These are phyloP conservation scores for Periophthalmus modestus DNA, from an alignment of 2,113 vertebrate genomes.

Conservation along the genomic window DNA sequence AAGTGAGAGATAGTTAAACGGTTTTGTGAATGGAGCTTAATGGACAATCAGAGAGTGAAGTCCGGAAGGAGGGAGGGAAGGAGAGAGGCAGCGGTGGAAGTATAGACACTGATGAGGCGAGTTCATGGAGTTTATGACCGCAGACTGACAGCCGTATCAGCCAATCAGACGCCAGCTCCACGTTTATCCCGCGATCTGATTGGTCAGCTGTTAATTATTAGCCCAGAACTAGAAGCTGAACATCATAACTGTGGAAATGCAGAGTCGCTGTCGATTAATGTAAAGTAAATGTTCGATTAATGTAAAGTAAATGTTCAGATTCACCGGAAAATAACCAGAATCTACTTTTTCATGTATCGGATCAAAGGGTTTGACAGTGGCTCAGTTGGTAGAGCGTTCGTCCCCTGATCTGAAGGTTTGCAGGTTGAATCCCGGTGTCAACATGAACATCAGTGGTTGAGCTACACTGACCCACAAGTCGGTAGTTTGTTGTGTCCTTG, in stretches of 20 bases:
- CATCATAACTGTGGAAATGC: too few species aligned
- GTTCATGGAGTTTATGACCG: constrained; percentile 56
- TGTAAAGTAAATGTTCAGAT: not conserved
- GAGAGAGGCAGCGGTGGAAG: not conserved
- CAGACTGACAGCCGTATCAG: not conserved
- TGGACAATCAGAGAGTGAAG: constrained; percentile 18
- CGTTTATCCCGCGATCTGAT: constrained; percentile 35
- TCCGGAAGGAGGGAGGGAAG: not conserved
- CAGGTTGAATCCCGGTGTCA: too few species aligned
- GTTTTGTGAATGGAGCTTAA: constrained; percentile 60
- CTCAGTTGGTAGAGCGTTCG: too few species aligned
- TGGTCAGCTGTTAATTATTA: constrained; percentile 52
- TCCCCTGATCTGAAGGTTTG: too few species aligned
- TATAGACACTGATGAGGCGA: constrained; percentile 11
- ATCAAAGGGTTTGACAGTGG: not conserved
- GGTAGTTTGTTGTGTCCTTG: too few species aligned
- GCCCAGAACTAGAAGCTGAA: constrained; percentile 19
- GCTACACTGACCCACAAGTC: too few species aligned
- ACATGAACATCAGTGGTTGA: too few species aligned
- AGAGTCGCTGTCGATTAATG: not conserved
- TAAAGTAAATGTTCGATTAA: not conserved
- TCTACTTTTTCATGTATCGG: not conserved
- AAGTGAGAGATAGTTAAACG: not conserved
- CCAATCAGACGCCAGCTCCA: constrained; percentile 34
- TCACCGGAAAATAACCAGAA: not conserved